These are phyloP conservation scores for Poecilia gillii DNA, from an alignment of 2,797 vertebrate genomes.

Conservation along the genomic window DNA sequence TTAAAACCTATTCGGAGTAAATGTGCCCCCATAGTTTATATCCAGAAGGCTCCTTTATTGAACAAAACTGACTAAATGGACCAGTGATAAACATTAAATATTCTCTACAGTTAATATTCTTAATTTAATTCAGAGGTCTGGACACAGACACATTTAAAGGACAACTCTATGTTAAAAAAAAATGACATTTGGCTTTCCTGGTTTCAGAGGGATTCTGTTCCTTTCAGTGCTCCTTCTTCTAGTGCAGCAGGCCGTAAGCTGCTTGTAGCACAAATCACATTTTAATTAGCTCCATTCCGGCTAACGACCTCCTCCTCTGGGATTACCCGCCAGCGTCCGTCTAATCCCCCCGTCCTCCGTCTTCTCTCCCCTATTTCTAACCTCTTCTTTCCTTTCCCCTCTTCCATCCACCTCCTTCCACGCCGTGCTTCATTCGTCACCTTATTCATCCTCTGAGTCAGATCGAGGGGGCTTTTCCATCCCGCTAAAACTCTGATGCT, in stretches of 20 bases:
- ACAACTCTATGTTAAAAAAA: constrained; percentile 1
- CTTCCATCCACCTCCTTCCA: constrained; percentile 30
- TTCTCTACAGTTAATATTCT: background rate
- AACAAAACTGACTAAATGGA: background rate
- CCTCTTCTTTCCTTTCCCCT: constrained; percentile 7
- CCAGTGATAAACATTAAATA: background rate
- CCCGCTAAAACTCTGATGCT: constrained; percentile 19
- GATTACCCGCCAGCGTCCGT: constrained; percentile 62
- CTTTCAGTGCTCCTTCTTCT: constrained; percentile 20
- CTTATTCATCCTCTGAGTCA: background rate
- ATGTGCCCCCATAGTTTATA: background rate
- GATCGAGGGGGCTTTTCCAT: constrained; percentile 8
- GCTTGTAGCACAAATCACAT: constrained; percentile 78
- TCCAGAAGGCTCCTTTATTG: background rate
- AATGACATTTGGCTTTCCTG: constrained; percentile 15
- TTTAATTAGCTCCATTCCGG: constrained; percentile 80
- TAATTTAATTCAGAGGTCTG: background rate
- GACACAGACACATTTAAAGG: constrained; percentile 13
- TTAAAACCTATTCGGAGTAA: background rate
- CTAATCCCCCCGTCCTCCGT: constrained; percentile 54
- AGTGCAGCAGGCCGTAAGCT: constrained; percentile 56
- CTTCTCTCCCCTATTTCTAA: constrained; percentile 20
- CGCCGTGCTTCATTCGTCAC: background rate
- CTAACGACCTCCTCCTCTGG: constrained; percentile 70
- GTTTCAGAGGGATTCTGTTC: constrained; percentile 9